Conservation (phyloP, 1,140 invertebrate species). For the Vanessa atalanta region DNA sequence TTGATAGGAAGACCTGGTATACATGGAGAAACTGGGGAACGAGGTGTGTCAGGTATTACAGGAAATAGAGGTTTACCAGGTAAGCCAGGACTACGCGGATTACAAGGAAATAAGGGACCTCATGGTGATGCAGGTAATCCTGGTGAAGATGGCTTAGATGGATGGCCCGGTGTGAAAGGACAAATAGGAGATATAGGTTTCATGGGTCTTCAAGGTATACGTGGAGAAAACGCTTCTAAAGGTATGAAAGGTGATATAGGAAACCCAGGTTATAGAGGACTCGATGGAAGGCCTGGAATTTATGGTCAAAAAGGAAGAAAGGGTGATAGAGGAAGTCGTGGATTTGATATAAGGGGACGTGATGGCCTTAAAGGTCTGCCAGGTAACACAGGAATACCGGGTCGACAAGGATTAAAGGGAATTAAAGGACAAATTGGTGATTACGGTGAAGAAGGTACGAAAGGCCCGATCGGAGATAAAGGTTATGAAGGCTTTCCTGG, state of each 20-base stretch:
- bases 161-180: conserved; percentile 72
- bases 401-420: conserved; percentile 67
- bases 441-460: conserved; percentile 50
- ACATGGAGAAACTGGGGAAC: conserved; percentile 78
- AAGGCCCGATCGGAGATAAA: conserved; percentile 64
- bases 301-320: conserved; percentile 53
- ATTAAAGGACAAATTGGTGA: conserved; percentile 65
- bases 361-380: conserved; percentile 78
- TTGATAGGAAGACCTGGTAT: conserved; percentile 82
- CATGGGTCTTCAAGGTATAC: conserved; percentile 59
- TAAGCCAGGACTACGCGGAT: conserved; percentile 17
- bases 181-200: conserved; percentile 47
- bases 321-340: conserved; percentile 68
- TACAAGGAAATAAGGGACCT: conserved; percentile 63
- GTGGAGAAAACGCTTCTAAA: conserved; percentile 80
- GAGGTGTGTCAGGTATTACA: conserved; percentile 79
- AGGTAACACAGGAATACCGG: conserved; percentile 81
- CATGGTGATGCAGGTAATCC: conserved; percentile 80
- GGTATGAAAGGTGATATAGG: conserved; percentile 75
- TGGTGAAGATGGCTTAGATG: conserved; percentile 83
- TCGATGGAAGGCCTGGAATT: conserved; percentile 52
- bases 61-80: conserved; percentile 81
- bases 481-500: conserved; percentile 72
- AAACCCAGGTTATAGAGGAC: conserved; percentile 66
- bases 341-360: conserved; percentile 51